A percentile compares a stretch with the other conserved stretches of the same genome.
Evolutionary conservation across 2,888 invertebrate genomes (phyloP).

Genomic region (Sinelater perroti): DNA sequence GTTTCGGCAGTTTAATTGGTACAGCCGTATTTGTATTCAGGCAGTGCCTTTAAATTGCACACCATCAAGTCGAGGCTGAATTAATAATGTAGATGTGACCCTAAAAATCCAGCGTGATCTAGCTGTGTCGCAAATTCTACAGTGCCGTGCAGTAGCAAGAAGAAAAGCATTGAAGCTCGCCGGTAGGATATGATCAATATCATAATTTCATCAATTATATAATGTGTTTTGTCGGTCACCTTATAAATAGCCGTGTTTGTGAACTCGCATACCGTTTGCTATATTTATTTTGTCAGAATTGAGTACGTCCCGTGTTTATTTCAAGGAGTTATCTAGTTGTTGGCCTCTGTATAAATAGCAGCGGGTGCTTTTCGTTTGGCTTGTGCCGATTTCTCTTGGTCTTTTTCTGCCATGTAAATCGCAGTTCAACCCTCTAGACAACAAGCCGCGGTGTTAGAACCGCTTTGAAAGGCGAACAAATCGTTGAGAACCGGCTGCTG

Average conservation of each 20-base stretch:
- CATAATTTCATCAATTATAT: constrained; percentile 17
- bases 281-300: constrained; percentile 23
- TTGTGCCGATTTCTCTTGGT: neutral
- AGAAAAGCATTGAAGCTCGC: too few relatives aligned
- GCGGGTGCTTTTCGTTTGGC: neutral
- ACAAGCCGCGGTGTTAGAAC: too few relatives aligned
- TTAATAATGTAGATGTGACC: constrained; percentile 21
- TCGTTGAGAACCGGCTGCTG: too few relatives aligned
- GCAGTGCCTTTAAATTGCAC: neutral
- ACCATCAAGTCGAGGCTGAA: constrained; percentile 14
- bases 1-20: neutral
- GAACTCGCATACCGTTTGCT: constrained; percentile 25
- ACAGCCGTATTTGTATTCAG: neutral
- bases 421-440: neutral
- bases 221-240: constrained; percentile 26
- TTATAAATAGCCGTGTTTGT: constrained; percentile 32
- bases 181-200: neutral
- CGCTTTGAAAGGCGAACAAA: too few relatives aligned
- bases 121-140: too few relatives aligned
- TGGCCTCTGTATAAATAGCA: constrained; percentile 8
- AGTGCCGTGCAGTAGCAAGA: too few relatives aligned
- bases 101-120: neutral
- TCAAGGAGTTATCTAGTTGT: constrained; percentile 16
- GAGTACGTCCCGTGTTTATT: constrained; percentile 15
- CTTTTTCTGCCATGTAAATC: neutral